Conservation (phyloP, 2,113 vertebrate species). For the Phylloscopus trochiloides region DNA sequence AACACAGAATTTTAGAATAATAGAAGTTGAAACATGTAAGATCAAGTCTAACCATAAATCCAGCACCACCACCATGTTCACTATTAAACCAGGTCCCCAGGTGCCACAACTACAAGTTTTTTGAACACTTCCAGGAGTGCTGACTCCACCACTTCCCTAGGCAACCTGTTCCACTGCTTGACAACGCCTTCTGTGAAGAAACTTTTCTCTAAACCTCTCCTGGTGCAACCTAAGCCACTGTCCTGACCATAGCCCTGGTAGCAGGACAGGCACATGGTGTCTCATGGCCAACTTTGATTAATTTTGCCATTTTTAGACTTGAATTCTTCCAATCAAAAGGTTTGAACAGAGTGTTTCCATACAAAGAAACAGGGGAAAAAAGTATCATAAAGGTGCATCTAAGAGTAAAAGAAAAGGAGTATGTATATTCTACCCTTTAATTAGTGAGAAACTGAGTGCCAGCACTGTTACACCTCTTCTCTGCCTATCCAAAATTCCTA, state of each 20-base stretch:
- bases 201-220: not conserved
- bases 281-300: not conserved
- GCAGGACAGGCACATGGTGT: not conserved
- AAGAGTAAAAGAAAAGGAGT: not conserved
- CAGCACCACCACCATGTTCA: not conserved
- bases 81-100: not conserved
- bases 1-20: not conserved
- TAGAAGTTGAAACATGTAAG: fast-evolving
- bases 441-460: not conserved
- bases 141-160: not conserved
- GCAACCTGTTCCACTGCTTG: not conserved
- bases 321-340: not conserved
- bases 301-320: not conserved
- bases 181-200: not conserved
- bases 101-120: not conserved
- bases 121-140: not conserved
- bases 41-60: too few species aligned
- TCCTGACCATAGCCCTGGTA: not conserved
- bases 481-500: not conserved
- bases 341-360: not conserved
- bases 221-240: not conserved
- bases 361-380: not conserved
- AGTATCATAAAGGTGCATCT: not conserved
- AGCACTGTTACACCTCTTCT: not conserved
- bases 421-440: not conserved